Evolutionary conservation across 2,113 vertebrate species (phyloP).

Genomic region (Boleophthalmus pectinirostris): DNA sequence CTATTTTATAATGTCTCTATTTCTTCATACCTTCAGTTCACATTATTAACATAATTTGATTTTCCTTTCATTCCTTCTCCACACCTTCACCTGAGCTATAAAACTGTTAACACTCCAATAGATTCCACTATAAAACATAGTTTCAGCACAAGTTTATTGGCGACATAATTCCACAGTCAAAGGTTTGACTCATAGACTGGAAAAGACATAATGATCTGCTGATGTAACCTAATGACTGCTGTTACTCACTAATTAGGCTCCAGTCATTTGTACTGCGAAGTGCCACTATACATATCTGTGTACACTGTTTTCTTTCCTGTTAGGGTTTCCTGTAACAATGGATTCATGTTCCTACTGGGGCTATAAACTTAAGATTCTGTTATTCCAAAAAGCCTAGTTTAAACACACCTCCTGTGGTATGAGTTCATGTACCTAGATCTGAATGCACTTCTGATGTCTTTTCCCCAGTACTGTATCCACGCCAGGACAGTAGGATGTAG

Average conservation of each 20-base stretch:
- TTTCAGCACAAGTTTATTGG: slow-evolving; percentile 44
- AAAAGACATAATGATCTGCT: slow-evolving; percentile 54
- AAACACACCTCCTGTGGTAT: background rate
- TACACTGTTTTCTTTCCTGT: slow-evolving; percentile 1
- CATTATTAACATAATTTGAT: slow-evolving; percentile 1
- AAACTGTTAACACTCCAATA: slow-evolving; percentile 49
- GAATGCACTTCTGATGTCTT: background rate
- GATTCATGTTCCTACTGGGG: background rate
- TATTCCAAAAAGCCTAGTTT: slow-evolving; percentile 3
- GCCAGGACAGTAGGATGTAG: background rate
- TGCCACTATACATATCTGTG: slow-evolving; percentile 8
- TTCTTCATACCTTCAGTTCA: slow-evolving; percentile 17
- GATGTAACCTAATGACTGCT: slow-evolving; percentile 48
- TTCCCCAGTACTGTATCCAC: background rate
- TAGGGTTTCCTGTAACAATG: background rate
- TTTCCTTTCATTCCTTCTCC: slow-evolving; percentile 10
- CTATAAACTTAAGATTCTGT: background rate
- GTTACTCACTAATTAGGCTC: slow-evolving; percentile 34
- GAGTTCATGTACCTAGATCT: background rate
- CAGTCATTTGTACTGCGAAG: slow-evolving; percentile 38
- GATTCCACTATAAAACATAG: slow-evolving; percentile 55
- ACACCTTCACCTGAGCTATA: slow-evolving; percentile 25
- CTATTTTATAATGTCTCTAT: slow-evolving; percentile 9
- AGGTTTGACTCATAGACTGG: slow-evolving; percentile 49
- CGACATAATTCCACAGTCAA: slow-evolving; percentile 45